Percentiles rank a stretch among this genome's conserved stretches.
phyloP scores from a whole-genome alignment of 92 coral and sea anemone species.

The Virgularia gustaviana region DNA sequence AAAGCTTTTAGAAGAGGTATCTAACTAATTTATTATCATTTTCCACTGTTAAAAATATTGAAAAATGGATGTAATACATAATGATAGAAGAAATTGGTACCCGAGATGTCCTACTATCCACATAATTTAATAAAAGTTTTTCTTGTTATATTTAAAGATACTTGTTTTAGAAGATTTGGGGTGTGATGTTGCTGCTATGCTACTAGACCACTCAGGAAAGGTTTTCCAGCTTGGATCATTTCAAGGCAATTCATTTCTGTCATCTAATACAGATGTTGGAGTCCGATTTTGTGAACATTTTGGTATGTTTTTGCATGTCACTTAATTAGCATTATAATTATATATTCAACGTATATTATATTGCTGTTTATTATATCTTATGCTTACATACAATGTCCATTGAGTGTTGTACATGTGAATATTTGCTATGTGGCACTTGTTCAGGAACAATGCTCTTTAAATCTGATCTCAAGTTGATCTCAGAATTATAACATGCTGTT shows the following conservation, averaged over 20 bases:
- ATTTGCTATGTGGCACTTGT: too few relatives aligned
- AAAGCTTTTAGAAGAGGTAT: constrained; percentile 5
- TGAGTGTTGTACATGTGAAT: too few relatives aligned
- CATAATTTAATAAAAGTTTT: not conserved
- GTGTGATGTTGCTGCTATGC: not conserved
- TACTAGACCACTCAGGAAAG: not conserved
- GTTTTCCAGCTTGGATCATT: constrained; percentile 4
- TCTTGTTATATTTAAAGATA: not conserved
- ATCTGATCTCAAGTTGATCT: too few relatives aligned
- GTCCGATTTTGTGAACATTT: constrained; percentile 4
- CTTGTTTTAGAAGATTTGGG: constrained; percentile 1
- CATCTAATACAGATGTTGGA: constrained; percentile 10
- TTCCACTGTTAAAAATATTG: not conserved
- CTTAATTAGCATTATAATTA: not conserved
- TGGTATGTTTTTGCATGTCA: not conserved
- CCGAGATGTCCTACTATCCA: not conserved
- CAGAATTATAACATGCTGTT: too few relatives aligned
- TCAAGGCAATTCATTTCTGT: constrained; percentile 7
- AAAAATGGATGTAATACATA: not conserved
- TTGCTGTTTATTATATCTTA: not conserved
- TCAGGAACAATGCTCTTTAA: too few relatives aligned
- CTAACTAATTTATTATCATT: not conserved
- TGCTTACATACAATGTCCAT: too few relatives aligned
- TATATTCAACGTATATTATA: not conserved
- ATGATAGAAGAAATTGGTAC: not conserved